Evolutionary conservation across 2,797 vertebrate species (phyloP).

Genomic region (Typhlichthys eigenmanni): DNA sequence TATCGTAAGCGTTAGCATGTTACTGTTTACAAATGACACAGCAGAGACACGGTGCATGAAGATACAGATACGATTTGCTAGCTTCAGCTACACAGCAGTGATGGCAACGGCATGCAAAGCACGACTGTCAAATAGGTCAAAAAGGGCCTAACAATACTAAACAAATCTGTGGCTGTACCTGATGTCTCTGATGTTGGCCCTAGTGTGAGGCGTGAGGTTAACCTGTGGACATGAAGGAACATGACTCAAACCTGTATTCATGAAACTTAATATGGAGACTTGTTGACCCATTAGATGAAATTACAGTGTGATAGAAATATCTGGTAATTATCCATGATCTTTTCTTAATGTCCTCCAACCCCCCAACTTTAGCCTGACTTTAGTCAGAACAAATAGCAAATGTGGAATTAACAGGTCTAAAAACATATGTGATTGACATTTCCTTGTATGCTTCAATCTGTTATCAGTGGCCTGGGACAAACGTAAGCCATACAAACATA

Average conservation of each 20-base stretch:
- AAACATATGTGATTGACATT: background rate
- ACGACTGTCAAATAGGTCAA: background rate
- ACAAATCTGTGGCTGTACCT: background rate
- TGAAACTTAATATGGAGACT: background rate
- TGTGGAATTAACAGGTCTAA: background rate
- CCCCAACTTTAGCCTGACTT: too few relatives aligned
- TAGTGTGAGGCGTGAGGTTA: background rate
- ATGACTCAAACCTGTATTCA: background rate
- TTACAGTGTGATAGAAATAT: too few relatives aligned
- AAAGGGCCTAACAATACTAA: background rate
- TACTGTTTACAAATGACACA: conserved; percentile 9
- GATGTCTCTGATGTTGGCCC: conserved; percentile 6
- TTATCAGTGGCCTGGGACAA: background rate
- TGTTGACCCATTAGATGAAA: too few relatives aligned
- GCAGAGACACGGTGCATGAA: conserved; percentile 1
- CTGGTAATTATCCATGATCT: too few relatives aligned
- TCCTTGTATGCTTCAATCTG: background rate
- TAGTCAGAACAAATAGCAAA: too few relatives aligned
- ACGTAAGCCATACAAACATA: background rate
- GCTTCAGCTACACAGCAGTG: background rate
- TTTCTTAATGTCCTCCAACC: too few relatives aligned
- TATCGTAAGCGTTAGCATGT: background rate
- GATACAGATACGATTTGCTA: background rate
- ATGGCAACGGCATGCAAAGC: background rate
- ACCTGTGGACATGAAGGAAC: background rate